Conservation (phyloP, 2,113 vertebrate species). For the Martes martes region DNA sequence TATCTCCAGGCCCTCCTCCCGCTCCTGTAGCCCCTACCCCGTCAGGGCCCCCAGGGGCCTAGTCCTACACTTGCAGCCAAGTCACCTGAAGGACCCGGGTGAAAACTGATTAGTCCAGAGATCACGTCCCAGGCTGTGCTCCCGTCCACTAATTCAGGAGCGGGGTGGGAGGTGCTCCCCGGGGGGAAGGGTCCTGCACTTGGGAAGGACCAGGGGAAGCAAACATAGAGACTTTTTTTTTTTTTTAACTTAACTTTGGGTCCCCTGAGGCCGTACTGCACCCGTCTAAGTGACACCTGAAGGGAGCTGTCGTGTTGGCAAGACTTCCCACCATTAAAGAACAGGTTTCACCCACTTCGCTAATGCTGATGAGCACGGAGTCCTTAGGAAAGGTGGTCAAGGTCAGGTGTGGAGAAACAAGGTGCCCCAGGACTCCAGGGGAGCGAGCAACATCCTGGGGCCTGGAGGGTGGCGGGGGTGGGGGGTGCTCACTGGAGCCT, state of each 20-base stretch:
- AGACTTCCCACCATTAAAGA: neutral
- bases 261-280: neutral
- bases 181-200: neutral
- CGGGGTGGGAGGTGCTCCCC: neutral
- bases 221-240: neutral
- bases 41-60: neutral
- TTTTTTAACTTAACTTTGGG: neutral
- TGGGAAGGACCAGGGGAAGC: neutral
- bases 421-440: too few species aligned
- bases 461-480: neutral
- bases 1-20: neutral
- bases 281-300: rapidly evolving
- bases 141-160: rapidly evolving
- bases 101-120: neutral
- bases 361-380: too few species aligned
- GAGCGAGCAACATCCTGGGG: neutral
- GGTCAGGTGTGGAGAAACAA: neutral
- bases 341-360: neutral
- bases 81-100: neutral
- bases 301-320: neutral
- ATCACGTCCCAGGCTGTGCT: neutral
- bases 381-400: neutral
- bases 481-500: too few species aligned
- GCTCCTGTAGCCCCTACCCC: rapidly evolving
- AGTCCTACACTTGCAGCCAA: neutral